Conservation (phyloP, 2,888 invertebrate species). For the Drosophila anomalipes region DNA sequence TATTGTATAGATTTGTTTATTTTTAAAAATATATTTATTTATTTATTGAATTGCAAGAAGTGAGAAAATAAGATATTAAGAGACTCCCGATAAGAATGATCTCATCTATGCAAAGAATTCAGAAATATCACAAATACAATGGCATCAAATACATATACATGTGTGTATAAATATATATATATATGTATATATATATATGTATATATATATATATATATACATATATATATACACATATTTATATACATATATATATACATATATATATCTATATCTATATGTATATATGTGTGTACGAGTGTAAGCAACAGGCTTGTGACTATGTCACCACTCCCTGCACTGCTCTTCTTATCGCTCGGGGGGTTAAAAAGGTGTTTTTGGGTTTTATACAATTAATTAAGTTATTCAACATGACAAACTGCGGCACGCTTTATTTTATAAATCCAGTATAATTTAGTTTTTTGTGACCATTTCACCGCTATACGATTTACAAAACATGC, state of each 20-base stretch:
- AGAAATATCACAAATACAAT: background rate
- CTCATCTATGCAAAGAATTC: conserved; percentile 12
- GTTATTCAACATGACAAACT: background rate
- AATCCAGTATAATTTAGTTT: background rate
- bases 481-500: conserved; percentile 1
- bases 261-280: background rate
- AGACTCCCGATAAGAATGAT: conserved; percentile 1
- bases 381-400: conserved; percentile 2
- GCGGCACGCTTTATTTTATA: background rate
- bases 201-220: background rate
- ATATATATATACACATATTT: background rate
- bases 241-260: background rate
- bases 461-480: background rate
- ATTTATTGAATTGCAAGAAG: background rate
- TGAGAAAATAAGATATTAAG: background rate
- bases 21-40: background rate
- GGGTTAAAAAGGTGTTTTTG: conserved; percentile 22
- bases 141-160: background rate
- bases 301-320: conserved; percentile 16
- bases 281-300: background rate
- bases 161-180: background rate
- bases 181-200: background rate
- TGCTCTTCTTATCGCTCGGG: conserved; percentile 17
- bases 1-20: background rate
- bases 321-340: background rate